Conservation (phyloP, 2,113 vertebrate species). For the Oostethus manadensis region DNA sequence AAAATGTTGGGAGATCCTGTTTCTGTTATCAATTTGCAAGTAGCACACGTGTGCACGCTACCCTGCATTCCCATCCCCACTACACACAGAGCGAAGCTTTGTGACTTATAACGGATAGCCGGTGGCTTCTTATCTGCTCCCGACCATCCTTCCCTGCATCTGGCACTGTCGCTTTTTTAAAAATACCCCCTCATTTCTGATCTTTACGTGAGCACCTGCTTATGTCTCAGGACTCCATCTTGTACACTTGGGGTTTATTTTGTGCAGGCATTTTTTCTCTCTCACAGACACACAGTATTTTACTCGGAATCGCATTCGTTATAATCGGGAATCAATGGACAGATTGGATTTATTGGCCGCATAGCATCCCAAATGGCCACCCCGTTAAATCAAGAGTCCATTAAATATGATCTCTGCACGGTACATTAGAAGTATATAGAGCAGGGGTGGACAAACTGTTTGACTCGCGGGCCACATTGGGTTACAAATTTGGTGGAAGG, state of each 20-base stretch:
- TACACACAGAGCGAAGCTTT: not conserved
- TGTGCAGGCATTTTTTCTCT: not conserved
- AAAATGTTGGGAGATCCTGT: slow-evolving; percentile 5
- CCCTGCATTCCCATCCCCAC: not conserved
- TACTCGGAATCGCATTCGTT: not conserved
- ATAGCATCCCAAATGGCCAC: too few species aligned
- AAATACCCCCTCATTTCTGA: not conserved
- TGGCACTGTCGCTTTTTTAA: not conserved
- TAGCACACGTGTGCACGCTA: not conserved
- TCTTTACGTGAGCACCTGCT: not conserved
- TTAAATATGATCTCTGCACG: too few species aligned
- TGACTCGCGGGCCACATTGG: too few species aligned
- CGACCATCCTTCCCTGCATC: not conserved
- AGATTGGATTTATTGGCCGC: too few species aligned
- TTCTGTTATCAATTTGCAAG: not conserved
- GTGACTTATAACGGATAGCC: not conserved
- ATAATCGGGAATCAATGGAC: too few species aligned
- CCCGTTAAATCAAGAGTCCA: too few species aligned
- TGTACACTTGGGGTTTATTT: not conserved
- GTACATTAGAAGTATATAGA: too few species aligned
- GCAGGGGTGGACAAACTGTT: too few species aligned
- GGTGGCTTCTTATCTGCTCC: not conserved
- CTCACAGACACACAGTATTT: not conserved
- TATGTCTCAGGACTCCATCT: not conserved
- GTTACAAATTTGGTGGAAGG: too few species aligned